Base-by-base conservation (phyloP, 2,113 vertebrate species). In the Microcebus tavaratra region DNA sequence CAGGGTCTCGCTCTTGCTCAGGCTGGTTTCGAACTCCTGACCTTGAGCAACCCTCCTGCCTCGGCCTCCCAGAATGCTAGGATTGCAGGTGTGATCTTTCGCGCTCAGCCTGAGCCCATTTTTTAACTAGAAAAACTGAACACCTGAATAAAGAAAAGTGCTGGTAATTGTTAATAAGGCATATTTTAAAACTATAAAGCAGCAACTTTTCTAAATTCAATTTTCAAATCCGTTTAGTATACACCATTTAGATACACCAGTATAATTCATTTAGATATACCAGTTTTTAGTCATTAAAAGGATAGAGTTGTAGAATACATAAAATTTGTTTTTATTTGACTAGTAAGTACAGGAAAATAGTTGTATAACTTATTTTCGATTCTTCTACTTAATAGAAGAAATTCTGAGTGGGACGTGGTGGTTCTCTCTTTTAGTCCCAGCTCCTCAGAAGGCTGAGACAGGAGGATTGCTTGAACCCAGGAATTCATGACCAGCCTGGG, bases 101-200 rank as follows among this genome's bases (percentile, higher is more conserved):
- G 45, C 7, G 45, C 45, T 8, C 45, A 45, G 45, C 45, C 48
- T 63, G 9, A 96, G 75, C 20, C 11, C 20, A 50, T 87, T 93
- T 93, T 93, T 95, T 91, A 88, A 34, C 53, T 90, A 90, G 72
- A 63, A 89, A 96, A 91, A 68, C 50, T 95, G 75, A 95, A 79
- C 13, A 45, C 59, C 20, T 68, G 29, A 55, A 20, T 79, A 15
- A 57, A 78, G 61, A 83, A 55, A 68, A 84, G 18, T 79, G 20
- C 8, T 76, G 48, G 6, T 45, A 7, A 81, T 88, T 84, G 34
- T 70, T 70, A 83, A 63, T 59, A 57, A n/a, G 63, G 2, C 42
- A 65, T 84, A 42, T 70, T 91, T 78, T 70, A 21, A 87, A 55
- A 63, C 63, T 48, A 5, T 91, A 65, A 79, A 10, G 29, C 70